Conservation (phyloP, 23 tunicate genomes). For the Trididemnum clinides region DNA sequence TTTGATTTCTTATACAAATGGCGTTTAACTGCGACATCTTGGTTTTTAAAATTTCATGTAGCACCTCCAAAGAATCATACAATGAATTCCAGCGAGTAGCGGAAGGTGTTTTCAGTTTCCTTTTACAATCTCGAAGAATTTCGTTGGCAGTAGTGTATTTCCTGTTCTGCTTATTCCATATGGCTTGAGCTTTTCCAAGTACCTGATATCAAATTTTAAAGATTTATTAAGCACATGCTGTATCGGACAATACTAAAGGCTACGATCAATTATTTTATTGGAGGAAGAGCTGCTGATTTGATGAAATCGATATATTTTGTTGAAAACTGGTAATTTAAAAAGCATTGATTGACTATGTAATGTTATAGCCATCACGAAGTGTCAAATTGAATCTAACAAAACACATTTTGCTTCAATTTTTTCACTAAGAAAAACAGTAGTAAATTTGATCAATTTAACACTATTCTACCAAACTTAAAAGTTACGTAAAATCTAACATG, state of each 20-base stretch:
- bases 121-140: neutral
- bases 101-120: constrained; percentile 5
- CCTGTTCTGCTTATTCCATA: constrained; percentile 12
- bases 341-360: neutral
- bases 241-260: neutral
- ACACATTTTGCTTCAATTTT: neutral
- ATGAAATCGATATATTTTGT: neutral
- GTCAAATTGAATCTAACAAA: neutral
- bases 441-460: neutral
- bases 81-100: constrained; percentile 14
- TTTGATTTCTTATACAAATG: neutral
- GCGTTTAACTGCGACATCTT: constrained; percentile 3
- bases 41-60: neutral
- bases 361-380: neutral
- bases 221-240: neutral
- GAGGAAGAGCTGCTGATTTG: neutral
- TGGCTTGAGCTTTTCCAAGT: constrained; percentile 16
- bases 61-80: constrained; percentile 14
- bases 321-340: neutral
- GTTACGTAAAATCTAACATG: neutral
- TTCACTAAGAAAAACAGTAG: neutral
- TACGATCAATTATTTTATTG: neutral
- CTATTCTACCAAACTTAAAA: neutral
- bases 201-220: constrained; percentile 7
- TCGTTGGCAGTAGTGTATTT: neutral